These are phyloP conservation scores for Morphnarchus princeps DNA, from an alignment of 2,113 vertebrate genomes.

Conservation along the genomic window DNA sequence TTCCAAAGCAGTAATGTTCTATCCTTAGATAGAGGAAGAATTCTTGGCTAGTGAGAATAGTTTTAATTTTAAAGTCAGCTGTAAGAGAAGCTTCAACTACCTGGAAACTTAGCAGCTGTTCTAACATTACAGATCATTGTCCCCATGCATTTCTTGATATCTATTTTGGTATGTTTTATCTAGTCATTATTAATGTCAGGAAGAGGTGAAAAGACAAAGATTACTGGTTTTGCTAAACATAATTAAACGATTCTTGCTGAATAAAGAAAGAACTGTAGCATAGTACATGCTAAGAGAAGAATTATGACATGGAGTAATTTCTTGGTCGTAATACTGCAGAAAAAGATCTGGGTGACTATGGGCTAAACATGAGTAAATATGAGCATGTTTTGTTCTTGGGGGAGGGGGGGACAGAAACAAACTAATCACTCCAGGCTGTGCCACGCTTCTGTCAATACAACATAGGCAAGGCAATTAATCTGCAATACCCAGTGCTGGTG, in stretches of 20 bases:
- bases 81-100: not conserved
- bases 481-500: too few species aligned
- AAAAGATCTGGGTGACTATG: not conserved
- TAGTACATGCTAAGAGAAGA: not conserved
- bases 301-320: not conserved
- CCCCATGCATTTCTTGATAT: not conserved
- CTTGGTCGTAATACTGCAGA: not conserved
- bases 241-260: not conserved
- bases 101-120: not conserved
- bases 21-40: not conserved
- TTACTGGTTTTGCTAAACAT: not conserved
- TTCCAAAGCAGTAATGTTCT: not conserved
- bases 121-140: too few species aligned
- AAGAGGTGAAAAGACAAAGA: not conserved
- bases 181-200: not conserved
- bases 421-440: too few species aligned
- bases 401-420: too few species aligned
- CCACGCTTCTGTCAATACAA: too few species aligned
- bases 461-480: too few species aligned
- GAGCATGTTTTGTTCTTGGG: too few species aligned
- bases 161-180: not conserved
- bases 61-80: not conserved
- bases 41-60: not conserved
- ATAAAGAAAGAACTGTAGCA: not conserved
- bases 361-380: too few species aligned